Percentiles rank a stretch among this genome's conserved stretches.
These are phyloP conservation scores for Echiichthys vipera DNA, from an alignment of 2,797 vertebrate species.

Conservation along the genomic window DNA sequence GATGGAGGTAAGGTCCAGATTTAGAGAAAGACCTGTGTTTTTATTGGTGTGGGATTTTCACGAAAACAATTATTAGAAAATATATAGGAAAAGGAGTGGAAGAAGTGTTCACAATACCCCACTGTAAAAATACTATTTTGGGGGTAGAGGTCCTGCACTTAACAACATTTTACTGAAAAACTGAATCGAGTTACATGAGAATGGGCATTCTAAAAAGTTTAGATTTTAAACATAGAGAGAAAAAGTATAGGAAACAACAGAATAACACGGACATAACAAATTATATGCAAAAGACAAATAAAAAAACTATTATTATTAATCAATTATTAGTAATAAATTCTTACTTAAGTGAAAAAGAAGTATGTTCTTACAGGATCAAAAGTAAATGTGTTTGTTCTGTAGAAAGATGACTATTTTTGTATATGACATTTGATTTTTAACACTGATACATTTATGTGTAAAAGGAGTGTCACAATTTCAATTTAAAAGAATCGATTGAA, in stretches of 20 bases:
- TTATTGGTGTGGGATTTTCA: not conserved
- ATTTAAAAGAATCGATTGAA: no score
- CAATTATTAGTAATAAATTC: no score
- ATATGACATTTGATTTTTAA: not conserved
- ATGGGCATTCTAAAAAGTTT: no score
- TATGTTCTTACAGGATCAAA: not conserved
- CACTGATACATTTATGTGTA: not conserved
- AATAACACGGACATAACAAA: no score
- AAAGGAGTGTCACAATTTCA: no score
- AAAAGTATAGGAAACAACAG: no score
- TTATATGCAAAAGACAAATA: no score
- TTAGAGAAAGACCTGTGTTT: not conserved
- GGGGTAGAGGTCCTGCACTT: not conserved
- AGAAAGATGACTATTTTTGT: not conserved
- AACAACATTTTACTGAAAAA: no score
- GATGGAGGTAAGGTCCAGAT: not conserved
- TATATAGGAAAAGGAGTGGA: not conserved
- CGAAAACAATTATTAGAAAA: not conserved
- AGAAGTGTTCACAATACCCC: not conserved
- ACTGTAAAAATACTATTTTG: not conserved
- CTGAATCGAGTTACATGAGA: no score
- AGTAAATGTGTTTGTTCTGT: not conserved
- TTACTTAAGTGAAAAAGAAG: not conserved
- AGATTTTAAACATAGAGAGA: no score
- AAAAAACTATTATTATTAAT: no score